phyloP scores from a whole-genome alignment of 2,113 vertebrate genomes.

The Platycercus adscitus region DNA sequence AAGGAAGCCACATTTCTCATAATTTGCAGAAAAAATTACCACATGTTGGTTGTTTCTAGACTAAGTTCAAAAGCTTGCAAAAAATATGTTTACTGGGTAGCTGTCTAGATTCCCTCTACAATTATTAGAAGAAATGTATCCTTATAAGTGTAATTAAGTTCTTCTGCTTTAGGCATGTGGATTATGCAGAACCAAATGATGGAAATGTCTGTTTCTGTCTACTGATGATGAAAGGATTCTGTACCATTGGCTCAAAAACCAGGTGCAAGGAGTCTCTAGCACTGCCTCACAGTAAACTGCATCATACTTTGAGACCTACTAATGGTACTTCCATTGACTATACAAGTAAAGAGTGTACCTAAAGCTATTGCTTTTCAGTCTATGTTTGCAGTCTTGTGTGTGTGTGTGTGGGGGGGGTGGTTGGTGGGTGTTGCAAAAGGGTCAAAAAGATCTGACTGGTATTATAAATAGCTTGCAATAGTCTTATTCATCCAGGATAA shows the following conservation, averaged over 20 bases:
- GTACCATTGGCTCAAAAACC: neutral
- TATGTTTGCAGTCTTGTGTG: neutral
- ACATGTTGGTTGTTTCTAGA: neutral
- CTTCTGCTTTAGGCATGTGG: neutral
- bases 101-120: neutral
- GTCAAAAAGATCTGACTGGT: neutral
- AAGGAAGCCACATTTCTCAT: neutral
- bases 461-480: neutral
- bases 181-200: neutral
- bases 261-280: neutral
- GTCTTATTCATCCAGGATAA: neutral
- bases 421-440: neutral
- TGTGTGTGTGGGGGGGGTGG: fast-evolving
- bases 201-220: neutral
- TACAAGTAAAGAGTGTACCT: neutral
- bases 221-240: neutral
- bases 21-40: neutral
- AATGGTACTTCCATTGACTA: neutral
- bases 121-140: neutral
- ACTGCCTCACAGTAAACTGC: fast-evolving
- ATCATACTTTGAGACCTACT: neutral
- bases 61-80: neutral
- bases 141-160: neutral
- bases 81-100: neutral
- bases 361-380: neutral